A percentile compares a stretch with the other conserved stretches of the same genome.
phyloP scores from a whole-genome alignment of 2,113 vertebrate species.

The Mola mola region DNA sequence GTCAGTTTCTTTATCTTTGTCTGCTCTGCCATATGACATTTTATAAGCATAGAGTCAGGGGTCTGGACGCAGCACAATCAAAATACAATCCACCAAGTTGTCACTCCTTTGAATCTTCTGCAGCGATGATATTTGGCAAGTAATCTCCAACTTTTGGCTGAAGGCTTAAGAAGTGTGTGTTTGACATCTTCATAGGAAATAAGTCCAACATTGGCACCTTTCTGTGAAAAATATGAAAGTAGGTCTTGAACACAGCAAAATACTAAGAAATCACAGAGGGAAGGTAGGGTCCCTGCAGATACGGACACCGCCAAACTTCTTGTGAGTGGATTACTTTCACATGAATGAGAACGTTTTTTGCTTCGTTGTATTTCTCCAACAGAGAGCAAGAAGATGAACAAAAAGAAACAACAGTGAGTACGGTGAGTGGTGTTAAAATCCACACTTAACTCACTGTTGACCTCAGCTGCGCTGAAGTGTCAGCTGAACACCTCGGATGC shows the following conservation, averaged over 20 bases:
- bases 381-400: neutral
- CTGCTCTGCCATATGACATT: no score
- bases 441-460: neutral
- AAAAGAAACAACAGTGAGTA: neutral
- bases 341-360: neutral
- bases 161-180: neutral
- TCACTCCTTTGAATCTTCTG: neutral
- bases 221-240: neutral
- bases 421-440: no score
- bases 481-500: constrained; percentile 31
- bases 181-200: neutral
- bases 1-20: neutral
- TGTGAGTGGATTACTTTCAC: neutral
- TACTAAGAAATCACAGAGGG: no score
- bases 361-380: neutral
- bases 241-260: neutral
- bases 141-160: neutral
- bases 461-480: constrained; percentile 29
- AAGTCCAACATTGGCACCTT: neutral
- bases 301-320: neutral
- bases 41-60: no score
- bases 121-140: neutral
- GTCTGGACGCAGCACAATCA: no score
- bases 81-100: no score
- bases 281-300: neutral